Evolutionary conservation across 2,113 vertebrate genomes (phyloP), one percentile per base, ranked within the genome.

Genomic region (Larimichthys crocea): DNA sequence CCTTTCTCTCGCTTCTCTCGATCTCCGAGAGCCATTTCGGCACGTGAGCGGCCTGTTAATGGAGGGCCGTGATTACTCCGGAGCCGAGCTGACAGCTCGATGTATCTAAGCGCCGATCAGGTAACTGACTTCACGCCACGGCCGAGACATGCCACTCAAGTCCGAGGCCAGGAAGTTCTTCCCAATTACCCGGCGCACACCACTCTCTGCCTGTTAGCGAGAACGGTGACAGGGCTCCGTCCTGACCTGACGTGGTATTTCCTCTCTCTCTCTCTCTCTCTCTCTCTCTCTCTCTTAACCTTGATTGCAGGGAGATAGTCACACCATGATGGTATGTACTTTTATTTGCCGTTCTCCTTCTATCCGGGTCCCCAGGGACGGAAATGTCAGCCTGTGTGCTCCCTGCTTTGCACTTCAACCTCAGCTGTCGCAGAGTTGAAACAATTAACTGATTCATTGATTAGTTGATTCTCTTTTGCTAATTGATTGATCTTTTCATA

Each of bases 121-220:
- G 82, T 86, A 59, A 57, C 81, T 49, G 66, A 77, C 77, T 83
- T 29, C 44, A 26, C 0, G 69, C 65, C 71, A 22, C 16, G 15
- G 79, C 65, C 14, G 66, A 83, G 76, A 57, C 74, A 35, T 63
- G 81, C 80, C 91, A 69, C 68, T 93, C 88, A 84, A 82, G 42
- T 76, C 77, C 1, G 60, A 53, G 61, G 80, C 61, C 63, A 73
- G 86, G 67, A 82, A 82, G 76, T 60, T 85, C 75, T 80, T 80
- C 56, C 81, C 86, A 91, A 89, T 92, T 91, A 93, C 83, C 80
- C 80, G 68, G 65, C 44, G 12, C 5, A 10, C 81, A 35, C 53
- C 35, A 59, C 80, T 83, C 71, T 66, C 49, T 29, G 64, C 60
- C 84, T 87, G 89, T 84, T 76, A 83, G 81, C 15, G 17, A 55